Percentiles rank a stretch among this genome's conserved stretches.
Conservation (phyloP, 2,113 vertebrate species). For the Chaenogobius annularis region DNA sequence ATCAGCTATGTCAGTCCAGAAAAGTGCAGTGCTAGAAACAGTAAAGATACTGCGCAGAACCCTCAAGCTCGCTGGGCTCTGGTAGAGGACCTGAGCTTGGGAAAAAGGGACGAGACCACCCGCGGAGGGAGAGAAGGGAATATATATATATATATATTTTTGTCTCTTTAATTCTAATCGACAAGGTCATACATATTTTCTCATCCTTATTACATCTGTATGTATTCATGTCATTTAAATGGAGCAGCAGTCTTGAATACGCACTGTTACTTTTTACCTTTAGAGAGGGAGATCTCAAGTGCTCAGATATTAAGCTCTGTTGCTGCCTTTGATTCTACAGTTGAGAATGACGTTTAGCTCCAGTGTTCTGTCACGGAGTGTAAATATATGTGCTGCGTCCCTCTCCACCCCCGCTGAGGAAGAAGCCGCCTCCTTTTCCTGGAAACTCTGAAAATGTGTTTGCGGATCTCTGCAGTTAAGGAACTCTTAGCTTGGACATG, state of each 20-base stretch:
- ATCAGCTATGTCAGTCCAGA: no score
- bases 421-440: constrained; percentile 18
- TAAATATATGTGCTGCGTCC: background rate
- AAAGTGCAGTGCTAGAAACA: no score
- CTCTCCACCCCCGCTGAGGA: constrained; percentile 12
- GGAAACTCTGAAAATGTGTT: constrained; percentile 26
- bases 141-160: no score
- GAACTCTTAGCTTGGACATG: no score
- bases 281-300: background rate
- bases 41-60: no score
- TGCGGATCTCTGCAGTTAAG: constrained; percentile 12
- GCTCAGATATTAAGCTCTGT: constrained; percentile 5
- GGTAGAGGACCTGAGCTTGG: no score
- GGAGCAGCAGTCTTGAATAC: background rate
- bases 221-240: background rate
- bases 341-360: constrained; percentile 27
- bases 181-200: background rate
- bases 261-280: constrained; percentile 1
- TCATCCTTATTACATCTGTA: background rate
- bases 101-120: no score
- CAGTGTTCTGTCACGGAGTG: constrained; percentile 22
- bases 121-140: no score
- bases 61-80: no score
- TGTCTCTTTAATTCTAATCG: background rate
- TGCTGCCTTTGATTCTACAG: constrained; percentile 37